Conservation (phyloP, 2,113 vertebrate species). For the Pachypanchax playfairii region DNA sequence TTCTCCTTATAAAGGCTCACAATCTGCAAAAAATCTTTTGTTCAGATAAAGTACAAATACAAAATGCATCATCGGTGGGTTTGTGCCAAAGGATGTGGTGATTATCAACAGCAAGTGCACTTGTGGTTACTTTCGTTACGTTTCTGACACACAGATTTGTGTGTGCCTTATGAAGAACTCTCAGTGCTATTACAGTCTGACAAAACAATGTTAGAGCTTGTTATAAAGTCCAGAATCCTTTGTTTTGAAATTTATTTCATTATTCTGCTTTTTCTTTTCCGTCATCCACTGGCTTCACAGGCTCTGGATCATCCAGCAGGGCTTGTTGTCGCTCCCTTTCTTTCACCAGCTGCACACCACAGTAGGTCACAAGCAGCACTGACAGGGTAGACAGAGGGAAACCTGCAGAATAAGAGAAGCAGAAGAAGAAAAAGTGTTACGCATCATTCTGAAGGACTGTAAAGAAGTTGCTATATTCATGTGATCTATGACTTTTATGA, state of each 20-base stretch:
- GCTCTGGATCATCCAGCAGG: conserved; percentile 78
- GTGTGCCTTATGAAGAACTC: conserved; percentile 40
- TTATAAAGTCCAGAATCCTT: conserved; percentile 38
- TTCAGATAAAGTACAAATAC: conserved; percentile 59
- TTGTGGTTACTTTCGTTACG: conserved; percentile 66
- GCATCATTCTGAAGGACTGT: neutral
- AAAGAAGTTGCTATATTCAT: neutral
- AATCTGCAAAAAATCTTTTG: conserved; percentile 34
- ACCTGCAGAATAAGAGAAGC: conserved; percentile 72
- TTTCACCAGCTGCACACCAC: conserved; percentile 95
- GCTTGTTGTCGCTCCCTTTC: conserved; percentile 87
- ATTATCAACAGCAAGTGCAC: conserved; percentile 79
- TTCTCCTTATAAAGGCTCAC: conserved; percentile 47
- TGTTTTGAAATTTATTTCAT: conserved; percentile 17
- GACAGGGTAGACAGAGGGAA: conserved; percentile 90
- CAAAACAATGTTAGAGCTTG: conserved; percentile 34
- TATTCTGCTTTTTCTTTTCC: conserved; percentile 86
- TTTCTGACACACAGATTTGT: conserved; percentile 52
- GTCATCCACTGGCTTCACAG: conserved; percentile 51
- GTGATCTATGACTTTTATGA: neutral
- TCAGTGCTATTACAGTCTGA: conserved; percentile 47
- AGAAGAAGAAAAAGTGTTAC: neutral
- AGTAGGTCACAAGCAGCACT: conserved; percentile 93
- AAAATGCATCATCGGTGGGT: conserved; percentile 69
- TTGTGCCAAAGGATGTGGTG: conserved; percentile 59